Evolutionary conservation across 2,113 vertebrate genomes (phyloP).

Genomic region (Protobothrops mucrosquamatus): DNA sequence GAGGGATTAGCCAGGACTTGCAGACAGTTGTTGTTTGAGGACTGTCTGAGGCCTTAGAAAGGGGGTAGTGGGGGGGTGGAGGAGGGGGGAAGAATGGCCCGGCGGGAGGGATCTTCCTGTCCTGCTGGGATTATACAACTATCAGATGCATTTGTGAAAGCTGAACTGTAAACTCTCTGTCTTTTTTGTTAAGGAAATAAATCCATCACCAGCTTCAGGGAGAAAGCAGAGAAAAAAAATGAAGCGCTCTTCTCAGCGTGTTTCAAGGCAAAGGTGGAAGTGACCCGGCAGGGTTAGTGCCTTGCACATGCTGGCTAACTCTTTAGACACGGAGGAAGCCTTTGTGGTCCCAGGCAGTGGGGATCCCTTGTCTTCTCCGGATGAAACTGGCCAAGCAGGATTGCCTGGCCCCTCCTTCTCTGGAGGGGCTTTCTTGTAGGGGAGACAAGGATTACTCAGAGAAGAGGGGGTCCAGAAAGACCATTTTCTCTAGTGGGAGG

Average conservation of each 20-base stretch:
- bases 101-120: slow-evolving; percentile 57
- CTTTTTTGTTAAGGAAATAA: not conserved
- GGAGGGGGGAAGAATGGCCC: slow-evolving; percentile 34
- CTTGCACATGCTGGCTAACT: slow-evolving; percentile 17
- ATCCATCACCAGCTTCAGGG: not conserved
- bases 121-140: slow-evolving; percentile 53
- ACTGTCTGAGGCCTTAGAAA: slow-evolving; percentile 69
- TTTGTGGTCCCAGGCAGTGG: slow-evolving; percentile 25
- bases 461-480: not conserved
- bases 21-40: slow-evolving; percentile 77
- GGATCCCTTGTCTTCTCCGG: slow-evolving; percentile 32
- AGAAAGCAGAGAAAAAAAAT: not conserved
- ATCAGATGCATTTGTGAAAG: slow-evolving; percentile 31
- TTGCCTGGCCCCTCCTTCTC: not conserved
- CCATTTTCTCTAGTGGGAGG: not conserved
- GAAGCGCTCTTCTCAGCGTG: slow-evolving; percentile 29
- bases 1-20: slow-evolving; percentile 69
- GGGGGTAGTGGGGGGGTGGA: slow-evolving; percentile 36
- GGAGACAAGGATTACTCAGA: not conserved
- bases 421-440: not conserved
- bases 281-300: slow-evolving; percentile 18
- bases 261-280: slow-evolving; percentile 41
- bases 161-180: slow-evolving; percentile 22
- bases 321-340: slow-evolving; percentile 21
- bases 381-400: slow-evolving; percentile 26